phyloP scores from a whole-genome alignment of 2,797 vertebrate genomes.

The Poecilia picta region DNA sequence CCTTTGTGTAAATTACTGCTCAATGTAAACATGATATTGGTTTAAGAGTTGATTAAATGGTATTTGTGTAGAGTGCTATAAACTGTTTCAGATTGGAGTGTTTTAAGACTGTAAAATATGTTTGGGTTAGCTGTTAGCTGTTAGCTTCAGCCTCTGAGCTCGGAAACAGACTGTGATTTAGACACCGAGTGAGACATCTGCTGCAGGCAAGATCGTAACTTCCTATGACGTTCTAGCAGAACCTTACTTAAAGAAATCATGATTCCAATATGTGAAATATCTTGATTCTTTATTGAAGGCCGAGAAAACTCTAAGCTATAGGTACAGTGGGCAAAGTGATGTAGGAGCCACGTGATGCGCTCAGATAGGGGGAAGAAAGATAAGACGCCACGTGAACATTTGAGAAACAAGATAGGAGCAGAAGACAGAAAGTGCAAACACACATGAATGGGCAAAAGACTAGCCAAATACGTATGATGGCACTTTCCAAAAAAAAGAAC shows the following conservation, averaged over 20 bases:
- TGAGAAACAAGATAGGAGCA: slow-evolving; percentile 52
- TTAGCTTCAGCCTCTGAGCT: background rate
- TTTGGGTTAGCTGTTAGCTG: background rate
- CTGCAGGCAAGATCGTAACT: background rate
- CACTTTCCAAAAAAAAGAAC: slow-evolving; percentile 40
- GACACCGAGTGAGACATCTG: background rate
- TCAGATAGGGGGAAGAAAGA: slow-evolving; percentile 34
- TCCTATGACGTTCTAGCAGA: background rate
- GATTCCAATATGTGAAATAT: background rate
- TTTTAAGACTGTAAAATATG: background rate
- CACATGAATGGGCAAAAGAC: slow-evolving; percentile 37
- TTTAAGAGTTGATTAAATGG: background rate
- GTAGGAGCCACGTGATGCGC: slow-evolving; percentile 47
- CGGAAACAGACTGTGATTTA: background rate
- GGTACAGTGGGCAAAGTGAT: slow-evolving; percentile 48
- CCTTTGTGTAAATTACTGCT: background rate
- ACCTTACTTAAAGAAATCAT: background rate
- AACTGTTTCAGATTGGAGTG: background rate
- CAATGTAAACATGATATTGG: background rate
- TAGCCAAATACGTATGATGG: slow-evolving; percentile 26
- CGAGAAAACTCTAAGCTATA: slow-evolving; percentile 19
- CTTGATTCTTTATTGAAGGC: slow-evolving; percentile 13
- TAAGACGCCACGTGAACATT: slow-evolving; percentile 41
- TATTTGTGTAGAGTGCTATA: background rate
- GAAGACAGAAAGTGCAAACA: slow-evolving; percentile 37